These are phyloP conservation scores for Sipha flava DNA, from an alignment of 1,140 invertebrate genomes.

Conservation along the genomic window DNA sequence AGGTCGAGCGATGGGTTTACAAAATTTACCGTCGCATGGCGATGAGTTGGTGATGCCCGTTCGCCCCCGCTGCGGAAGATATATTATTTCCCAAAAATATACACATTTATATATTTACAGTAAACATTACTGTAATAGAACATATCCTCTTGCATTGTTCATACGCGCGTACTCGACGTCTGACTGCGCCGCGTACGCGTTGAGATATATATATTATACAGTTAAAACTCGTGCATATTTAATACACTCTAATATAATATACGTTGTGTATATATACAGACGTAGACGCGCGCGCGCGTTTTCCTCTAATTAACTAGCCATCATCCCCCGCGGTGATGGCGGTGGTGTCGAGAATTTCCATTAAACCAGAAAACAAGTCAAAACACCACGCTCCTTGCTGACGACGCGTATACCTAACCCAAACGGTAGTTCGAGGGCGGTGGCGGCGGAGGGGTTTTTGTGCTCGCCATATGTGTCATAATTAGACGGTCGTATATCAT, in stretches of 20 bases:
- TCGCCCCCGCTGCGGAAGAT: no score
- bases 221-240: constrained; percentile 5
- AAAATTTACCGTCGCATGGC: no score
- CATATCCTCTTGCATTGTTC: no score
- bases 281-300: neutral
- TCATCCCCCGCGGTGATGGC: neutral
- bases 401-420: no score
- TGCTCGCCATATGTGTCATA: constrained; percentile 3
- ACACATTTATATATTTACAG: no score
- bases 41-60: no score
- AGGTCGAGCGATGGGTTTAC: no score
- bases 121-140: no score
- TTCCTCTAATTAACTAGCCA: constrained; percentile 12
- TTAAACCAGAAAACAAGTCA: constrained; percentile 19
- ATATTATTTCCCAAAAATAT: no score
- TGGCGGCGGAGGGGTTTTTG: neutral
- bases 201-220: neutral
- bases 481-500: constrained; percentile 23
- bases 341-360: constrained; percentile 4
- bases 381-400: neutral
- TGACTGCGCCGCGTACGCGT: neutral
- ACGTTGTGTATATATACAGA: neutral
- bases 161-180: no score
- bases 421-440: no score
- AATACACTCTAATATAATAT: neutral